A percentile compares a stretch with the other conserved stretches of the same genome.
phyloP scores from a whole-genome alignment of 2,888 invertebrate species.

The Metalampra italica region DNA sequence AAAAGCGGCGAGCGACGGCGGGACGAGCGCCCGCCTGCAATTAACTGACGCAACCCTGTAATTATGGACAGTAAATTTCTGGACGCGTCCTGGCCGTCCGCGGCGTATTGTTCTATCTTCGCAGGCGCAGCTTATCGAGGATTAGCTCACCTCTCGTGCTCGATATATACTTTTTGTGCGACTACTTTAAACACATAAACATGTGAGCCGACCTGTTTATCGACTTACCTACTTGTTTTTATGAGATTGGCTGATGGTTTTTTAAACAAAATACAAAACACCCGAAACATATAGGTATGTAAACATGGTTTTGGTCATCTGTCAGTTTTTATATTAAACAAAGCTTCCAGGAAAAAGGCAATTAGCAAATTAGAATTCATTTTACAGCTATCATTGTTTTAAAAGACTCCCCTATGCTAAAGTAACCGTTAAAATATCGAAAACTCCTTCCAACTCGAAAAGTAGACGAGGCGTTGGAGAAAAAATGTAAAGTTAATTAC shows the following conservation, averaged over 20 bases:
- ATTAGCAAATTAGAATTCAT: slow-evolving; percentile 17
- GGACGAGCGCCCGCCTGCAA: slow-evolving; percentile 80
- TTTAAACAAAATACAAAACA: too few species aligned
- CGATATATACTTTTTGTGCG: too few species aligned
- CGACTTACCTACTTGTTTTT: background rate
- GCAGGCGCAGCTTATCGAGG: slow-evolving; percentile 44
- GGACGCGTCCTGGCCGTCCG: slow-evolving; percentile 78
- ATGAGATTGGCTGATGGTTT: too few species aligned
- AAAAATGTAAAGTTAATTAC: slow-evolving; percentile 52
- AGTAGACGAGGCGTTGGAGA: slow-evolving; percentile 28
- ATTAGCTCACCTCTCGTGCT: slow-evolving; percentile 43
- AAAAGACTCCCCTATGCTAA: slow-evolving; percentile 33
- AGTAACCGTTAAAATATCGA: slow-evolving; percentile 51
- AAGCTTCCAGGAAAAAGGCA: background rate
- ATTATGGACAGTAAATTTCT: slow-evolving; percentile 92
- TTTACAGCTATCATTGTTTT: slow-evolving; percentile 28
- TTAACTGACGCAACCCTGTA: slow-evolving; percentile 90
- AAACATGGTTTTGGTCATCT: too few species aligned
- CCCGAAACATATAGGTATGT: too few species aligned
- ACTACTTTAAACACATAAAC: too few species aligned
- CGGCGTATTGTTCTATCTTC: slow-evolving; percentile 71
- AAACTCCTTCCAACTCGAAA: slow-evolving; percentile 31
- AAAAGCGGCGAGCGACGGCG: slow-evolving; percentile 63
- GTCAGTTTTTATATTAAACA: too few species aligned
- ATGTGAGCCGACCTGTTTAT: background rate